Conservation (phyloP, 2,113 vertebrate species). For the Brachyistius frenatus region DNA sequence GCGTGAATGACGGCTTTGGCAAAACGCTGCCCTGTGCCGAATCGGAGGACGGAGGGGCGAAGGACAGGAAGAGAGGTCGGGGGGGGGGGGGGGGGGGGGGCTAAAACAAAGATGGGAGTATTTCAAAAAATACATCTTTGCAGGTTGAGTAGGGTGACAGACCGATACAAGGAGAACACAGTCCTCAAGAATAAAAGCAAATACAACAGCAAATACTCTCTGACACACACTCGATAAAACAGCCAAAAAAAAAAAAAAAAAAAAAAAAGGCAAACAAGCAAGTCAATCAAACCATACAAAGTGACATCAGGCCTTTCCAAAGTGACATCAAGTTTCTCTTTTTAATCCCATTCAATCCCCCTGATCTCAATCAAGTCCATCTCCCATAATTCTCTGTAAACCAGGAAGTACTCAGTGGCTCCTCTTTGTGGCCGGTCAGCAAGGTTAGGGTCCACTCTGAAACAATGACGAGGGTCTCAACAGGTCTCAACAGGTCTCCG, state of each 20-base stretch:
- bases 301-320: constrained; percentile 85
- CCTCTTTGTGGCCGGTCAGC: constrained; percentile 70
- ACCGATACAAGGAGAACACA: constrained; percentile 69
- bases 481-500: constrained; percentile 3
- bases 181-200: constrained; percentile 76
- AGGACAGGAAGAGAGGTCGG: constrained; percentile 39
- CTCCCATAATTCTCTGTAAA: constrained; percentile 74
- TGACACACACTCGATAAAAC: constrained; percentile 68
- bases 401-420: constrained; percentile 60
- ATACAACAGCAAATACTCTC: constrained; percentile 77
- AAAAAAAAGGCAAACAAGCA: constrained; percentile 70
- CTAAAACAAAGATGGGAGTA: constrained; percentile 58
- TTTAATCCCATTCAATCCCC: constrained; percentile 67
- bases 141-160: constrained; percentile 59
- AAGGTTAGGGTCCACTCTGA: constrained; percentile 78
- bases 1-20: constrained; percentile 74
- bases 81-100: constrained; percentile 31
- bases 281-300: constrained; percentile 82
- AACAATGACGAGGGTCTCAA: constrained; percentile 27
- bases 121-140: constrained; percentile 54
- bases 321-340: constrained; percentile 83
- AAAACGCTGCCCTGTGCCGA: constrained; percentile 63
- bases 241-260: constrained; percentile 50
- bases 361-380: constrained; percentile 52
- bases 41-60: constrained; percentile 41